Evolutionary conservation across 2,113 vertebrate genomes (phyloP).

Genomic region (Vidua chalybeata): DNA sequence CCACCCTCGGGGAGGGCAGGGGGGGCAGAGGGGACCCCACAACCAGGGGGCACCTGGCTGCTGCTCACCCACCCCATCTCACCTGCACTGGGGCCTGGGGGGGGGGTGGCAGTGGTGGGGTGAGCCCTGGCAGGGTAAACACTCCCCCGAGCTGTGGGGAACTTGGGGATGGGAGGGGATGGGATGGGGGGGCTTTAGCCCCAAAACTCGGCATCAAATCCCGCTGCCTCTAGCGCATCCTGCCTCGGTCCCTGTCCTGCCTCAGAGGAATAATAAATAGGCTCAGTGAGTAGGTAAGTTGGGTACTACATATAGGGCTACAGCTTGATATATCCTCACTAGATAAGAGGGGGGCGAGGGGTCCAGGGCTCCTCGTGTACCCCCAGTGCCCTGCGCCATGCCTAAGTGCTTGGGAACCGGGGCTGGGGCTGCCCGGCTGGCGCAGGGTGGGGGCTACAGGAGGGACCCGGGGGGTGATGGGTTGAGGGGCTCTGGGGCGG

Average conservation of each 20-base stretch:
- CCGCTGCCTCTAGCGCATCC: neutral
- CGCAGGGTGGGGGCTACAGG: neutral
- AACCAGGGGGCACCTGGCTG: neutral
- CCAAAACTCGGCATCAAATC: neutral
- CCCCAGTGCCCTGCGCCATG: neutral
- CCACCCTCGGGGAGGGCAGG: neutral
- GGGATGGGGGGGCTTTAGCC: neutral
- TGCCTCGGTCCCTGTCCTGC: slow-evolving; percentile 33
- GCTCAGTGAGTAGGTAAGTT: slow-evolving; percentile 58
- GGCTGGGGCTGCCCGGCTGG: neutral
- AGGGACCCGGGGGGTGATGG: neutral
- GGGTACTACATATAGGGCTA: slow-evolving; percentile 59
- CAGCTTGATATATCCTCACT: slow-evolving; percentile 56
- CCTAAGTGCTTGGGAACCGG: neutral
- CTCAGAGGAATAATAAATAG: slow-evolving; percentile 64
- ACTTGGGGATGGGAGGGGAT: neutral
- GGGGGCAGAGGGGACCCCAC: neutral
- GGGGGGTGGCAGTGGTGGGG: neutral
- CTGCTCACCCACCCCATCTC: neutral
- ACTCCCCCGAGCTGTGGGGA: neutral
- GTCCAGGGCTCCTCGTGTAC: neutral
- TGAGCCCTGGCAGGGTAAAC: neutral
- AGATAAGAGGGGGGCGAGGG: slow-evolving; percentile 8
- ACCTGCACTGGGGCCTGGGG: neutral
- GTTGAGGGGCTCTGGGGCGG: neutral